These are phyloP conservation scores for Drosophila ezoana DNA, from an alignment of 2,888 invertebrate genomes.

Conservation along the genomic window DNA sequence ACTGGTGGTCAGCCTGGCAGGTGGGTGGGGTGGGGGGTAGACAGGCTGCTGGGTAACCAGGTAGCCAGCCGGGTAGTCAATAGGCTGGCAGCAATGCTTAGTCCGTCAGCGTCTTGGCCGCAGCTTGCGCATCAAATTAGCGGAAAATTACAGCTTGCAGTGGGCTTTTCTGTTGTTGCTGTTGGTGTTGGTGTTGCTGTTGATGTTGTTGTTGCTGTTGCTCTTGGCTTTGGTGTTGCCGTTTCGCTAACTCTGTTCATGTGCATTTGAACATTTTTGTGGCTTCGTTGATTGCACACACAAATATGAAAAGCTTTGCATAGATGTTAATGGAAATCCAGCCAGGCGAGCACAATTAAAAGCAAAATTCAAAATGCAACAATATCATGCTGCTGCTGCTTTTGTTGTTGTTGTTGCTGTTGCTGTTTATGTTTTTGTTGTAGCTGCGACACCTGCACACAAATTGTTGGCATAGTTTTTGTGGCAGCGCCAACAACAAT, in stretches of 20 bases:
- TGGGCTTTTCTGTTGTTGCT: constrained; percentile 26
- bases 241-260: constrained; percentile 53
- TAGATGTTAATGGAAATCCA: constrained; percentile 44
- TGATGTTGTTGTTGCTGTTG: not conserved
- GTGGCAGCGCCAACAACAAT: constrained; percentile 25
- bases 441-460: constrained; percentile 46
- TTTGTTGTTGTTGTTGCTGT: constrained; percentile 11
- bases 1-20: constrained; percentile 11
- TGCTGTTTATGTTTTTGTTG: not conserved
- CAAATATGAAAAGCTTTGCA: constrained; percentile 51
- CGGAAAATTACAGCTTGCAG: constrained; percentile 71
- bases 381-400: constrained; percentile 24
- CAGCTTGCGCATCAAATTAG: constrained; percentile 69
- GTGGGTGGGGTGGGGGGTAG: not conserved
- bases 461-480: constrained; percentile 62
- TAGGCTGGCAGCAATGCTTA: constrained; percentile 14
- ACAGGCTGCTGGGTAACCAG: constrained; percentile 17
- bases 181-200: constrained; percentile 1
- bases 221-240: constrained; percentile 6
- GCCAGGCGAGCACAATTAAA: constrained; percentile 42
- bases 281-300: constrained; percentile 48
- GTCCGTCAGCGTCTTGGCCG: constrained; percentile 37
- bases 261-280: constrained; percentile 46
- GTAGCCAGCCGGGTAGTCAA: constrained; percentile 22
- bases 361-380: constrained; percentile 21